Conservation (phyloP, 2,797 vertebrate genomes). For the Eremophila alpestris region DNA sequence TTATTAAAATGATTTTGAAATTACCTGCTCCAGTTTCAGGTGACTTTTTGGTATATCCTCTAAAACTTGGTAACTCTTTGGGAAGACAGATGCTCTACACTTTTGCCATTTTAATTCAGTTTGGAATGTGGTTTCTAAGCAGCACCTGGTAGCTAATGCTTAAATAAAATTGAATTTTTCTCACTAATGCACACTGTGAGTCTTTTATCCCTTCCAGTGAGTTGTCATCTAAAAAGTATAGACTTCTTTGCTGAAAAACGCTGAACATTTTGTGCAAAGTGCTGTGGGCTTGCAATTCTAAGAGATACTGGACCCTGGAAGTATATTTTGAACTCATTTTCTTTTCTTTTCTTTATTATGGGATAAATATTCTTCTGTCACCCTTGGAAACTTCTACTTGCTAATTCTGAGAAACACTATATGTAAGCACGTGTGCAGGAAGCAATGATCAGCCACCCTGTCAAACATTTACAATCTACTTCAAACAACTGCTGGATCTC, state of each 20-base stretch:
- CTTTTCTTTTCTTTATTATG: background rate
- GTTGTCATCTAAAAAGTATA: background rate
- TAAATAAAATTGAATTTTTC: conserved; percentile 12
- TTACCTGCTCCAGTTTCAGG: conserved; percentile 71
- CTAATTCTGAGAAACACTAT: background rate
- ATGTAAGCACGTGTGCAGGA: background rate
- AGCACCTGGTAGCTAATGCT: background rate
- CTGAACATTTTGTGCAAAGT: background rate
- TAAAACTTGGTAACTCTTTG: conserved; percentile 34
- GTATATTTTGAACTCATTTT: background rate
- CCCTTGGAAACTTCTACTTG: background rate
- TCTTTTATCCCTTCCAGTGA: background rate
- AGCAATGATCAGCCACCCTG: background rate
- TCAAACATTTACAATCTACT: background rate
- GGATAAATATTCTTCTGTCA: background rate
- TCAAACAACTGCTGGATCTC: background rate
- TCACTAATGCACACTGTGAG: background rate
- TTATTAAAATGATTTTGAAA: conserved; percentile 76
- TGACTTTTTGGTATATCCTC: conserved; percentile 41
- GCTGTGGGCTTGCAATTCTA: background rate
- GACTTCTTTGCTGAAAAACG: background rate
- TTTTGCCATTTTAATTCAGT: conserved; percentile 27
- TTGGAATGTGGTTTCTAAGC: conserved; percentile 18
- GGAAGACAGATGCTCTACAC: background rate
- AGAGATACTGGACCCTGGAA: background rate